Percentiles rank a stretch among this genome's conserved stretches.
Conservation (phyloP, 2,888 invertebrate species). For the Eristalis tenax region DNA sequence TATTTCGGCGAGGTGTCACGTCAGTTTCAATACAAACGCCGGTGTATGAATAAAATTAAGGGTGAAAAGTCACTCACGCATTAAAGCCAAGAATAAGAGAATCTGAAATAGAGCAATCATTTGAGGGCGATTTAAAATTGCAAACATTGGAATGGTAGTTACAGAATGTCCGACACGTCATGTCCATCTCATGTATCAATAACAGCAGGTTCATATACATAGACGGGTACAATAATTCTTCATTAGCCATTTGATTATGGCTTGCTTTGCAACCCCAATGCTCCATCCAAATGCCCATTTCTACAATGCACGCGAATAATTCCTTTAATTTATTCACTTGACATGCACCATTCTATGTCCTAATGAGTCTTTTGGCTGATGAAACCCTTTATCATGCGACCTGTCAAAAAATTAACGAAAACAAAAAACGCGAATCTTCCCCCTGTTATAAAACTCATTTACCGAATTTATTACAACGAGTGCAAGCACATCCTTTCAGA, state of each 20-base stretch:
- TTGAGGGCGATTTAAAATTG: too few relatives aligned
- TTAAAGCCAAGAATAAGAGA: too few relatives aligned
- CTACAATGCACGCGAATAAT: not conserved
- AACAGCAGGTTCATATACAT: too few relatives aligned
- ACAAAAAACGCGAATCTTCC: conserved; percentile 3
- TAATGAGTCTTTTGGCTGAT: conserved; percentile 29
- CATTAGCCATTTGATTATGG: too few relatives aligned
- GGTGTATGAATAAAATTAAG: too few relatives aligned
- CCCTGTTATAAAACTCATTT: not conserved
- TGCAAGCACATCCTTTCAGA: not conserved
- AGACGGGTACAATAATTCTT: not conserved
- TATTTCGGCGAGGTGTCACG: too few relatives aligned
- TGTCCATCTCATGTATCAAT: too few relatives aligned
- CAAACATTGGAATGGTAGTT: too few relatives aligned
- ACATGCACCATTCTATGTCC: not conserved
- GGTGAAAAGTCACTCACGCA: too few relatives aligned
- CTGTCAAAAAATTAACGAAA: conserved; percentile 46
- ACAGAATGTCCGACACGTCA: too few relatives aligned
- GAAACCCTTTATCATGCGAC: conserved; percentile 51
- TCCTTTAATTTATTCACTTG: not conserved
- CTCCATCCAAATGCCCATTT: not conserved
- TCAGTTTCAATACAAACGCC: too few relatives aligned
- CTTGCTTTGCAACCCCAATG: not conserved
- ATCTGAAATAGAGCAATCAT: too few relatives aligned
- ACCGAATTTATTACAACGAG: conserved; percentile 33